Percentiles rank a stretch among this genome's conserved stretches.
Evolutionary conservation across 2,888 invertebrate genomes (phyloP).

Genomic region (Cremastinae sp.): DNA sequence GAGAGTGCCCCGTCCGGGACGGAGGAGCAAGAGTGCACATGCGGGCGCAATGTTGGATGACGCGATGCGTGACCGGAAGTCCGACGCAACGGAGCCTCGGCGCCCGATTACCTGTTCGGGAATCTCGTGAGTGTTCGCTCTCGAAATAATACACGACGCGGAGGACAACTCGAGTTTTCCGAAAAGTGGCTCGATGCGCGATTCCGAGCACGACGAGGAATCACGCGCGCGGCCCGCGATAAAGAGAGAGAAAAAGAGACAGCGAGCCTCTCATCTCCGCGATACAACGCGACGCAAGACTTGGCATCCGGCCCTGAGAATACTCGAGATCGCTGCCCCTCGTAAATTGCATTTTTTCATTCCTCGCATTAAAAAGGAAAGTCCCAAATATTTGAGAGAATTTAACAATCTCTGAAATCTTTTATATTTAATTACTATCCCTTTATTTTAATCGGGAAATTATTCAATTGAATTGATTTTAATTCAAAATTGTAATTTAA

Average conservation of each 20-base stretch:
- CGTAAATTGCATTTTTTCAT: slow-evolving; percentile 62
- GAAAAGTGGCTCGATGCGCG: slow-evolving; percentile 5
- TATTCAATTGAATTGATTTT: too few species aligned
- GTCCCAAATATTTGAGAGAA: too few species aligned
- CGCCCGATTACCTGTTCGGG: slow-evolving; percentile 23
- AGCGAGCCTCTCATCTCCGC: slow-evolving; percentile 27
- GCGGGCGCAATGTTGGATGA: slow-evolving; percentile 3
- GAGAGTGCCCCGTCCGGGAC: slow-evolving; percentile 25
- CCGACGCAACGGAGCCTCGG: slow-evolving; percentile 32
- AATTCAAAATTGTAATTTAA: too few species aligned
- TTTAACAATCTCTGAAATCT: too few species aligned
- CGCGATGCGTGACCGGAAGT: slow-evolving; percentile 64
- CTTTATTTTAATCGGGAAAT: too few species aligned
- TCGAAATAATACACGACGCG: slow-evolving; percentile 48
- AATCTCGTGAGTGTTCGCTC: slow-evolving; percentile 33
- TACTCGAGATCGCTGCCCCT: slow-evolving; percentile 75
- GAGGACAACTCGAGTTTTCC: slow-evolving; percentile 17
- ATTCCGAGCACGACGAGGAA: slow-evolving; percentile 11
- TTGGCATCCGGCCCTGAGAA: slow-evolving; percentile 74
- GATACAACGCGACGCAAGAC: slow-evolving; percentile 74
- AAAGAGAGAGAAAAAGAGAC: slow-evolving; percentile 18
- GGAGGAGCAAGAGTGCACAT: background rate
- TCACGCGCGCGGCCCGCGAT: slow-evolving; percentile 10
- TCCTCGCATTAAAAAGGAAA: too few species aligned
- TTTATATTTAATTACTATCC: too few species aligned